Base-by-base conservation (phyloP, 1,140 invertebrate genomes). In the Wiebesia pumilae region DNA sequence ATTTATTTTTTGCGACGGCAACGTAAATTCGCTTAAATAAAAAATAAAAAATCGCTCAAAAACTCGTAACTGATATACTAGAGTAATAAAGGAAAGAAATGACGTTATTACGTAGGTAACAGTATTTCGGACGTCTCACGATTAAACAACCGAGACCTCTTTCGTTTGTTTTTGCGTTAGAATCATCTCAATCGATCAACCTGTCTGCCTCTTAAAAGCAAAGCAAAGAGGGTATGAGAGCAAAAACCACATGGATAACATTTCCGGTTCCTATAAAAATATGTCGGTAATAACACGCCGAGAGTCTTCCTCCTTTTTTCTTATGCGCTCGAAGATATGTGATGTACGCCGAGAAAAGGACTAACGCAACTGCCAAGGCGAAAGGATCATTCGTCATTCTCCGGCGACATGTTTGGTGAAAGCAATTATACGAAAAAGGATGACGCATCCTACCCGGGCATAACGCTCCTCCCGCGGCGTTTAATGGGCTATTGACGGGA, bases 211-310 rank as follows among this genome's bases (percentile, higher is more conserved):
- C 78, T 54, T 54, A 67, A 40, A 38, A 62, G 33, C 35, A 40
- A 38, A 62, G 33, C 35, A 38, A 43, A 38, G 0, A 47, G 14
- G 1, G 3, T 19, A n/a, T 21, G 19, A 24, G 43, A 67, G 77
- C 21, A 62, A 62, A 62, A 62, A 62, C 54, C 87, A 87, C 87
- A 30, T 12, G 67, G 62, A 43, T 38, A 84, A 81, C 87, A 81
- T 87, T 90, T 89, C 88, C 87, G 89, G 88, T 89, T 82, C 85
- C 84, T 65, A 77, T 30, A 85, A 81, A 85, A 85, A 81, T 81
- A 79, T 58, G 51, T 0, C 6, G 16, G 33, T 33, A 73, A 40
- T 73, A 30, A 33, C 33, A 35, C 30, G n/a, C 4, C n/a, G 27
- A 33, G 30, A 69, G 10, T 24, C n/a, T 33, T 19, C 65, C 14